phyloP scores from a whole-genome alignment of 2,888 invertebrate genomes.

The Hydrotaea diabolus region DNA sequence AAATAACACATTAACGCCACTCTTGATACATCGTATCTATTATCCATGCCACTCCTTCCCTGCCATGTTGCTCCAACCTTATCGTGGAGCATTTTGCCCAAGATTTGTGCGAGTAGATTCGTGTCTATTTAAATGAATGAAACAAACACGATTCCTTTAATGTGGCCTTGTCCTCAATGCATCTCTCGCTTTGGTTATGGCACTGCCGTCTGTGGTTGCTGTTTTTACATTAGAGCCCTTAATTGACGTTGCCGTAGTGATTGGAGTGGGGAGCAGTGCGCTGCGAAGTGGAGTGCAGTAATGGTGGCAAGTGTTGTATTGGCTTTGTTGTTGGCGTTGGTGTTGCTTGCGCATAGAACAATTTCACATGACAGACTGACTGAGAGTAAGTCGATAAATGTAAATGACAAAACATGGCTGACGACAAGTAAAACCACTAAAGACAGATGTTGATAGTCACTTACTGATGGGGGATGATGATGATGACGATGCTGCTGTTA shows the following conservation, averaged over 20 bases:
- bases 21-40: not conserved
- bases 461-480: constrained; percentile 22
- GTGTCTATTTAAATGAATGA: constrained; percentile 50
- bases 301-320: constrained; percentile 28
- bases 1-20: too few species aligned
- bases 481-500: not conserved
- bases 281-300: not conserved
- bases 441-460: constrained; percentile 46
- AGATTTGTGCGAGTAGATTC: constrained; percentile 47
- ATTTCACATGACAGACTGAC: constrained; percentile 31
- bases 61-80: not conserved
- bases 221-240: constrained; percentile 39
- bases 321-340: not conserved
- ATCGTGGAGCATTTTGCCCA: constrained; percentile 5
- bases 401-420: constrained; percentile 61
- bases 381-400: constrained; percentile 60
- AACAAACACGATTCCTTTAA: constrained; percentile 58
- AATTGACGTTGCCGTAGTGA: constrained; percentile 25
- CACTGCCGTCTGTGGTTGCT: constrained; percentile 3
- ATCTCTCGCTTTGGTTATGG: constrained; percentile 43
- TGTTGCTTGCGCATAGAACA: not conserved
- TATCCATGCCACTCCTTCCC: not conserved
- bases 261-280: not conserved
- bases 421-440: constrained; percentile 61
- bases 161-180: constrained; percentile 66